Evolutionary conservation across 2,797 vertebrate species (phyloP), one percentile per base, ranked within the genome.

Genomic region (Argentina silus): DNA sequence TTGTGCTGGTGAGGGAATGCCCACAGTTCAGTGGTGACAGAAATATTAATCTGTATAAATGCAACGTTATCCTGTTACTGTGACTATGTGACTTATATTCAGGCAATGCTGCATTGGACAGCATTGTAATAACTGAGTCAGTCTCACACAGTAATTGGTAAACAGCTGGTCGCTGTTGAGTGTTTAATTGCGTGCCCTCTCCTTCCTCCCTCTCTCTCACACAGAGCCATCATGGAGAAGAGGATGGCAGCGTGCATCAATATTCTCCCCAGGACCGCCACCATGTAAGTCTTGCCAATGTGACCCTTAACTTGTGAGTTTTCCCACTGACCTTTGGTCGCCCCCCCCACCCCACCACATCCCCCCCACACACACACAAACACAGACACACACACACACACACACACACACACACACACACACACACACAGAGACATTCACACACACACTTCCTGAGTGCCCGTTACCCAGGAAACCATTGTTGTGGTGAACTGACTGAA

Each of bases 181-280:
- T 72, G 66, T 69, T 84, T 78, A 11, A 78, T 66, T 48, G 64
- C 47, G 1, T 19, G 7, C 27, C 8, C 66, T 73, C 67, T 78
- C 11, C 21, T 66, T 57, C 57, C 4, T 45, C 11, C 27, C 21
- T 15, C 57, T 53, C 59, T 44, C 0, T 21, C 12, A 36, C 76
- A 47, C 81, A 96, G 94, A 87, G 85, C 88, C 53, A 83, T 95
- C 59, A 90, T 95, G 92, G 93, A 94, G 67, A 94, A 91, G 88
- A 94, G 88, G 63, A 76, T 95, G 92, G 93, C 93, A 66, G 92
- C 92, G 44, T 87, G 82, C 4, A 89, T 94, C 83, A 95, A 88
- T 85, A 94, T 95, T 82, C 85, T 95, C 70, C 94, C 95, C 0
- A 90, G 81, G 76, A 87, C 89, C 48, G 89, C 85, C 0, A 91